A percentile compares a stretch with the other conserved stretches of the same genome.
phyloP scores from a whole-genome alignment of 2,888 invertebrate genomes.

The Eudasyphora cyanicolor region DNA sequence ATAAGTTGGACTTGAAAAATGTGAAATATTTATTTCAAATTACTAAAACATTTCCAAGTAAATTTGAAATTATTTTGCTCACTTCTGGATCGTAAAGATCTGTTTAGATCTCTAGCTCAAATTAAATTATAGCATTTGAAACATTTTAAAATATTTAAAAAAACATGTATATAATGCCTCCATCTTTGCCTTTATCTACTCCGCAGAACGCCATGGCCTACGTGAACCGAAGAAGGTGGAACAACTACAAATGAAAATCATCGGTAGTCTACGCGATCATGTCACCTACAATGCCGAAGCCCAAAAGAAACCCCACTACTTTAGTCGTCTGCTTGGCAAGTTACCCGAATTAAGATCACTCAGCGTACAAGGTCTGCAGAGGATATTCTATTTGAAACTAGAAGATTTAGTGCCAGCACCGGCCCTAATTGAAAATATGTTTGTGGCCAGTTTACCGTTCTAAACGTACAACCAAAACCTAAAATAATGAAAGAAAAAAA shows the following conservation, averaged over 20 bases:
- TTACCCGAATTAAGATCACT: conserved; percentile 95
- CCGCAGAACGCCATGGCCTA: conserved; percentile 93
- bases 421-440: conserved; percentile 96
- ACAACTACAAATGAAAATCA: conserved; percentile 97
- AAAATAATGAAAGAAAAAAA: too few relatives aligned
- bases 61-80: too few relatives aligned
- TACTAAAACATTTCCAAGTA: too few relatives aligned
- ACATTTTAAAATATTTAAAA: too few relatives aligned
- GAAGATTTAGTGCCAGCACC: conserved; percentile 96
- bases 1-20: too few relatives aligned
- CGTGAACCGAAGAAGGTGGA: conserved; percentile 96
- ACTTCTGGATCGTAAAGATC: too few relatives aligned
- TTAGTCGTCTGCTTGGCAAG: conserved; percentile 94
- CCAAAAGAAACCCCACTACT: conserved; percentile 94
- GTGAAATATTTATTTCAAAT: too few relatives aligned
- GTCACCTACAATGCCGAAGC: conserved; percentile 95
- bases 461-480: conserved; percentile 79
- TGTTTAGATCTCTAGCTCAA: too few relatives aligned
- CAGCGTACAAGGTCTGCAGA: conserved; percentile 95
- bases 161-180: too few relatives aligned
- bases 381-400: conserved; percentile 95
- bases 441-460: conserved; percentile 96
- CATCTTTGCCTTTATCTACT: too few relatives aligned
- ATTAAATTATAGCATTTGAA: too few relatives aligned
- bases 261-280: conserved; percentile 96